phyloP scores from a whole-genome alignment of 2,888 invertebrate genomes.

The Cephus spinipes region DNA sequence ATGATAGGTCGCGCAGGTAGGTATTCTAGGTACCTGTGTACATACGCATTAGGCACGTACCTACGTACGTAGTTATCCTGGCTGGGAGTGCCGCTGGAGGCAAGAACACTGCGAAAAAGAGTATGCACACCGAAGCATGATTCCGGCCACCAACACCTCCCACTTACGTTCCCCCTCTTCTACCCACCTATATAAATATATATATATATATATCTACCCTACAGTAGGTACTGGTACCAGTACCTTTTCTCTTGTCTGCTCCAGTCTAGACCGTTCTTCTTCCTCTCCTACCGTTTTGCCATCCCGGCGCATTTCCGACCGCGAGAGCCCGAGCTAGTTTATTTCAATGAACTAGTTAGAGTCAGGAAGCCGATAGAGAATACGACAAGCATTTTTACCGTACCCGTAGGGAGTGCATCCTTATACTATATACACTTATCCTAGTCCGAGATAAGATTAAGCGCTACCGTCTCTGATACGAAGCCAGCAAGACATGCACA shows the following conservation, averaged over 20 bases:
- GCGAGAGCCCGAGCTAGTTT: neutral
- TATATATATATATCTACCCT: neutral
- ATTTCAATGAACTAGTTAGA: neutral
- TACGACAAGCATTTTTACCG: neutral
- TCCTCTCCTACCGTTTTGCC: neutral
- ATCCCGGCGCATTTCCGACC: neutral
- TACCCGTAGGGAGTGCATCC: neutral
- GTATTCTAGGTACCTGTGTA: neutral
- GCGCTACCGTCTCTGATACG: neutral
- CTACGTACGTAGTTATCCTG: neutral
- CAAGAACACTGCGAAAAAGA: conserved; percentile 43
- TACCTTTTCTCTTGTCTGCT: neutral
- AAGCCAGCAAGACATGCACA: neutral
- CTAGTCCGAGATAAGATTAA: neutral
- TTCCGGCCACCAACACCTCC: conserved; percentile 45
- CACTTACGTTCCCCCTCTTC: neutral
- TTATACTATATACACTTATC: neutral
- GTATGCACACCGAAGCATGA: conserved; percentile 56
- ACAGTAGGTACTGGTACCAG: neutral
- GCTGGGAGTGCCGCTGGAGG: conserved; percentile 17
- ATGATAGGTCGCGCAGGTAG: neutral
- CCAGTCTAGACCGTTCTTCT: neutral
- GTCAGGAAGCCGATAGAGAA: neutral
- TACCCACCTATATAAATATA: neutral
- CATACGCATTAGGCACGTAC: neutral